Evolutionary conservation across 2,888 invertebrate genomes (phyloP), one percentile per base, ranked within the genome.

Genomic region (Epistrophella euchroma): DNA sequence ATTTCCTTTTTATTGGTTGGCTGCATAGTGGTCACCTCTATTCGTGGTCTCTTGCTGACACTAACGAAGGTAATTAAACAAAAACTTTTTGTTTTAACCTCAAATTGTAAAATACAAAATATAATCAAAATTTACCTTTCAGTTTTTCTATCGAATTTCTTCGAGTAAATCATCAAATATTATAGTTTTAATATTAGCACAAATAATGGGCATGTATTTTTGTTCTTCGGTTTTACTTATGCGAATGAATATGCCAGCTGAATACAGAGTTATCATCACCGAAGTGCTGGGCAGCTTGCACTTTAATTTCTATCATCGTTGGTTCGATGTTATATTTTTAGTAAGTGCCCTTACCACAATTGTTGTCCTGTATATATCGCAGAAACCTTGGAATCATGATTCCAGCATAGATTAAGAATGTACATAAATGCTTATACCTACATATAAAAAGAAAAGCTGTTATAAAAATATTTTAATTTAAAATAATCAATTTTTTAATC

Each of bases 181-280:
- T 75, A 99, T 99, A 88, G 99, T 99, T 4, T 93, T 99, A 68
- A 96, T 98, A 88, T 93, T 99, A 55, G 99, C 99, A 1, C 99
- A 99, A 93, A 97, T 99, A 89, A 99, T 99, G 99, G 99, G 99
- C 47, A 99, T 99, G 99, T 99, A 99, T 91, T 99, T 99, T 93
- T 98, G 99, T 72, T 99, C 99, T 0, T 98, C 98, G 0, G 99
- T 99, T 0, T 94, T 99, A 0, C 93, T 99, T 50, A 98, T 99
- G 96, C 94, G 99, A 37, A 99, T 99, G 99, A 99, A 99, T 91
- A 98, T 99, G 98, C 99, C 99, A 0, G 95, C 97, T 0, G 98
- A 99, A 92, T 99, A 99, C 92, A 94, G 99, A 45, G 96, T 96
- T 60, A 99, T 99, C 66, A 94, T 95, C 74, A 94, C 95, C 0